phyloP scores from a whole-genome alignment of 1,140 invertebrate species.

The Brachystomella parvula region DNA sequence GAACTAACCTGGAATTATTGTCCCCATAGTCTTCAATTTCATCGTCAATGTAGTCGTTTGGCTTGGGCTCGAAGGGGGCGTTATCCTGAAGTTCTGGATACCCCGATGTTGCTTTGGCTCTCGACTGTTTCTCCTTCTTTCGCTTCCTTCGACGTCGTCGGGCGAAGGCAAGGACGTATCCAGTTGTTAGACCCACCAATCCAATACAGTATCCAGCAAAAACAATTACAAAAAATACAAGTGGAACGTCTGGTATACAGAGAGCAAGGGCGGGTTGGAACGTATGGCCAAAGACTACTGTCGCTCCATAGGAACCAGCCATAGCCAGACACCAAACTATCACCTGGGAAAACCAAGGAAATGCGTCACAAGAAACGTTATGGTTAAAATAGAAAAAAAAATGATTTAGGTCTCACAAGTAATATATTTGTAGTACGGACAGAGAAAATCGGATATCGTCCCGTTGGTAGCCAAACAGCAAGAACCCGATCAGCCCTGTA shows the following conservation, averaged over 20 bases:
- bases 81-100: slow-evolving; percentile 22
- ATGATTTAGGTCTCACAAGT: slow-evolving; percentile 24
- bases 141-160: slow-evolving; percentile 26
- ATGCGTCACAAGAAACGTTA: background rate
- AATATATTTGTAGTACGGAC: slow-evolving; percentile 29
- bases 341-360: slow-evolving; percentile 28
- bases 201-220: slow-evolving; percentile 40
- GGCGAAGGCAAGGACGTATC: slow-evolving; percentile 39
- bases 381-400: background rate
- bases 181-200: slow-evolving; percentile 39
- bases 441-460: slow-evolving; percentile 34
- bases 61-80: slow-evolving; percentile 25
- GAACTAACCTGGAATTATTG: slow-evolving; percentile 12
- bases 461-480: slow-evolving; percentile 41
- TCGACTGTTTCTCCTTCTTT: background rate
- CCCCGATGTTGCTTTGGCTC: background rate
- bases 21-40: slow-evolving; percentile 12
- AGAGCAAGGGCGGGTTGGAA: slow-evolving; percentile 41
- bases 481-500: slow-evolving; percentile 40
- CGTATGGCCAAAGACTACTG: slow-evolving; percentile 36
- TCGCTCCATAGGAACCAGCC: slow-evolving; percentile 35
- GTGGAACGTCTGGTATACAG: slow-evolving; percentile 41
- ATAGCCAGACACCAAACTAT: slow-evolving; percentile 39
- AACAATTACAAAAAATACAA: slow-evolving; percentile 41
- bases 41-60: slow-evolving; percentile 19